Conservation (phyloP, 2,888 invertebrate species). For the Fissipunctia ypsillon region DNA sequence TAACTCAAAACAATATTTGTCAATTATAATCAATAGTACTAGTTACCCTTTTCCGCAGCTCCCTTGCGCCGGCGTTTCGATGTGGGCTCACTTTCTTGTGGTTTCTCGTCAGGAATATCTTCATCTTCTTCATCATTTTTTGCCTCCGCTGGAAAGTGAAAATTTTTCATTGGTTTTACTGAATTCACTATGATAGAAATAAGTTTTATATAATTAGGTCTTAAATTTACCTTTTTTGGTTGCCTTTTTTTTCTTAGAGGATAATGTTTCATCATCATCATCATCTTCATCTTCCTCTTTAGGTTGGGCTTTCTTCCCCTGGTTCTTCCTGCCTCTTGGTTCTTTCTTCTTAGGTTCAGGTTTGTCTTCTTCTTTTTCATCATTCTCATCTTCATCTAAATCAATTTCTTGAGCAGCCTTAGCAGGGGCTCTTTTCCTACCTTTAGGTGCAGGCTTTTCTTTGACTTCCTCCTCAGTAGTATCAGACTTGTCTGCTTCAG, state of each 20-base stretch:
- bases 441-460: slow-evolving; percentile 70
- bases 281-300: slow-evolving; percentile 78
- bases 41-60: slow-evolving; percentile 87
- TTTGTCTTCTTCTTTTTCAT: slow-evolving; percentile 72
- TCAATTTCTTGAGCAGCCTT: slow-evolving; percentile 74
- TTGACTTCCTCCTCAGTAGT: slow-evolving; percentile 77
- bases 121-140: slow-evolving; percentile 81
- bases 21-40: slow-evolving; percentile 78
- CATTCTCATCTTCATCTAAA: slow-evolving; percentile 70
- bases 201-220: neutral
- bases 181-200: neutral
- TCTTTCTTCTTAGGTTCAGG: slow-evolving; percentile 82
- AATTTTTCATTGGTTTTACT: neutral
- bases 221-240: slow-evolving; percentile 76
- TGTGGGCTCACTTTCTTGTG: slow-evolving; percentile 79
- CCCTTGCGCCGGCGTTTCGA: slow-evolving; percentile 84
- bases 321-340: slow-evolving; percentile 78
- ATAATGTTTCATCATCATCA: slow-evolving; percentile 73
- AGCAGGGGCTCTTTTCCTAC: slow-evolving; percentile 69
- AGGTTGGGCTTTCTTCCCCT: slow-evolving; percentile 78
- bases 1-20: slow-evolving; percentile 81
- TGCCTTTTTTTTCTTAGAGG: slow-evolving; percentile 78
- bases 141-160: slow-evolving; percentile 73
- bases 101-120: slow-evolving; percentile 76
- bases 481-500: slow-evolving; percentile 71